Evolutionary conservation across 2,113 vertebrate species (phyloP).

Genomic region (Zosterops hypoxanthus): DNA sequence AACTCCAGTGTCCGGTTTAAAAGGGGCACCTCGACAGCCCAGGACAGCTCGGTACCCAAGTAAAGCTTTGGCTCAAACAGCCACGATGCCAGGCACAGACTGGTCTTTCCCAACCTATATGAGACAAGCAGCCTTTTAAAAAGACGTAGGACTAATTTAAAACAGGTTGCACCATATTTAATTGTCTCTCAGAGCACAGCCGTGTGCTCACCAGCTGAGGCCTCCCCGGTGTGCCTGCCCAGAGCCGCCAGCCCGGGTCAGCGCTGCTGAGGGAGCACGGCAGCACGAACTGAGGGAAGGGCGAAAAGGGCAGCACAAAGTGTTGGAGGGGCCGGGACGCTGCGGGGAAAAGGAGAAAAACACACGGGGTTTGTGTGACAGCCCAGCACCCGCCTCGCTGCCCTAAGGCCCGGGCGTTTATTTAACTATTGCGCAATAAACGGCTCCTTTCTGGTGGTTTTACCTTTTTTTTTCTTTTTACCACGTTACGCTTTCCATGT

Average conservation of each 20-base stretch:
- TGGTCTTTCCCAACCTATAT: too few species aligned
- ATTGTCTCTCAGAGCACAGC: accelerated
- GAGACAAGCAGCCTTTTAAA: accelerated
- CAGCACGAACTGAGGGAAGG: too few species aligned
- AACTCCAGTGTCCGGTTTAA: neutral
- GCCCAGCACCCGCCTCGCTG: neutral
- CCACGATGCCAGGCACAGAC: accelerated
- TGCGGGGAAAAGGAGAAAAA: neutral
- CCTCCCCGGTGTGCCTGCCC: neutral
- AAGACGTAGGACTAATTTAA: neutral
- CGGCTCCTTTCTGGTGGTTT: accelerated
- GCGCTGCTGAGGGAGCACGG: neutral
- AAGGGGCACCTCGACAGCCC: neutral
- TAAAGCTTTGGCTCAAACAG: accelerated
- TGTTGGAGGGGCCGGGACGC: accelerated
- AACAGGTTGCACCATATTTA: neutral
- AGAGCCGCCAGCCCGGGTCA: neutral
- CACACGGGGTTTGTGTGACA: accelerated
- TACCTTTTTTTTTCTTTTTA: neutral
- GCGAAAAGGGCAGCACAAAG: neutral
- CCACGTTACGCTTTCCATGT: neutral
- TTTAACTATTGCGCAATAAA: neutral
- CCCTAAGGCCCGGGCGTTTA: accelerated
- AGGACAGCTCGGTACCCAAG: neutral
- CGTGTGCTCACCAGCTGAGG: neutral